Evolutionary conservation across 2,888 invertebrate genomes (phyloP).

Genomic region (Pseudococcus jackbeardsleyi): DNA sequence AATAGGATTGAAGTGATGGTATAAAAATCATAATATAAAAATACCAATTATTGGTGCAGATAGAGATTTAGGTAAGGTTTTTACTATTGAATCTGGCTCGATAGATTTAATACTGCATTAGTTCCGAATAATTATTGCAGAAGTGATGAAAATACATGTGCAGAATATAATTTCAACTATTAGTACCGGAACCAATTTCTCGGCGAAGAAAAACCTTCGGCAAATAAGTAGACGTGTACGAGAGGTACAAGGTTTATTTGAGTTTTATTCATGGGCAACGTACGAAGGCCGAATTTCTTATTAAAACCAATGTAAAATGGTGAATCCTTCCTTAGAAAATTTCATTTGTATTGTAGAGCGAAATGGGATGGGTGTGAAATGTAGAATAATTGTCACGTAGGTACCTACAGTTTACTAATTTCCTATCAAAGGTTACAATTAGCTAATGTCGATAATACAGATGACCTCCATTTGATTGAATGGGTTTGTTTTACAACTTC

Average conservation of each 20-base stretch:
- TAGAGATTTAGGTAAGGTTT: background rate
- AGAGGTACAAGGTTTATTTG: conserved; percentile 38
- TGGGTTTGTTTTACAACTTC: conserved; percentile 2
- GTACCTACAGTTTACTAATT: conserved; percentile 32
- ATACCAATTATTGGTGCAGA: background rate
- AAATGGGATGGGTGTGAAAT: conserved; percentile 28
- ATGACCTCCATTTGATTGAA: conserved; percentile 17
- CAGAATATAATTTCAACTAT: conserved; percentile 49
- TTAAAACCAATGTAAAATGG: conserved; percentile 21
- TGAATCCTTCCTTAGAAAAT: conserved; percentile 43
- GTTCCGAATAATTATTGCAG: conserved; percentile 42
- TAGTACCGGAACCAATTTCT: conserved; percentile 43
- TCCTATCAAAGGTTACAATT: conserved; percentile 25
- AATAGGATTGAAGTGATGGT: background rate
- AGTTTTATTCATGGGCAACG: conserved; percentile 28
- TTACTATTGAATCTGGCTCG: background rate
- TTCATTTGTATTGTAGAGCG: background rate
- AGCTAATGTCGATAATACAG: background rate
- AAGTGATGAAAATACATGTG: conserved; percentile 29
- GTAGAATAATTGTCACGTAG: background rate
- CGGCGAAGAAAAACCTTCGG: background rate
- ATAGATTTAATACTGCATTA: background rate
- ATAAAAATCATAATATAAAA: background rate
- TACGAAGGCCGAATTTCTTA: conserved; percentile 52
- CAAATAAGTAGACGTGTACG: conserved; percentile 15